Percentiles rank a stretch among this genome's conserved stretches.
Evolutionary conservation across 2,888 invertebrate species (phyloP).

Genomic region (Brachylomia viminalis): DNA sequence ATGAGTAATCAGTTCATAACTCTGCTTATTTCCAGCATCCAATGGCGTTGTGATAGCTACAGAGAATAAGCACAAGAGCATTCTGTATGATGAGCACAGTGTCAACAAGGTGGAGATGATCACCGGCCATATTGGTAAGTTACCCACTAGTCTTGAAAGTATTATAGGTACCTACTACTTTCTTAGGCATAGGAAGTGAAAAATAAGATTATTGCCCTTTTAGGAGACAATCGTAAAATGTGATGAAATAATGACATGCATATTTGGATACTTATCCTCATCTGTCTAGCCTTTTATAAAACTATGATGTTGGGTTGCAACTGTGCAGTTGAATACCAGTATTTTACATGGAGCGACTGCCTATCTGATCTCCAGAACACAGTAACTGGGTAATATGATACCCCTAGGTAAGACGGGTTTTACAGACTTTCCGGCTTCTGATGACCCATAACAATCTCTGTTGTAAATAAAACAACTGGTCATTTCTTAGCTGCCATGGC

Average conservation of each 20-base stretch:
- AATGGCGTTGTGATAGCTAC: conserved; percentile 99
- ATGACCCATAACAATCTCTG: too few species aligned
- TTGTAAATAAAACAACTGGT: too few species aligned
- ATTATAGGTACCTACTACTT: neutral
- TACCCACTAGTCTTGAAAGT: neutral
- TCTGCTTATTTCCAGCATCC: conserved; percentile 92
- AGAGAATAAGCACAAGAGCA: conserved; percentile 99
- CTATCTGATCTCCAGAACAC: too few species aligned
- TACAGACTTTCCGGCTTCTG: too few species aligned
- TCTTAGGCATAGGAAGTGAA: neutral
- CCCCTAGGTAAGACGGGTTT: too few species aligned
- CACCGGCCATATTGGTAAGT: conserved; percentile 93
- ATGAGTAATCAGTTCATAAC: neutral
- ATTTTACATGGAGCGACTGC: too few species aligned
- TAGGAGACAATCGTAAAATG: neutral
- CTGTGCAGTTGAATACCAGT: too few species aligned
- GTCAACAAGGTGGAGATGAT: conserved; percentile 99
- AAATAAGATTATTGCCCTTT: neutral
- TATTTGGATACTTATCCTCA: neutral
- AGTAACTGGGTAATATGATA: too few species aligned
- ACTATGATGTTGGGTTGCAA: too few species aligned
- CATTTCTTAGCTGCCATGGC: too few species aligned
- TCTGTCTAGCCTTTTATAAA: too few species aligned
- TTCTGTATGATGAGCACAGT: conserved; percentile 98
- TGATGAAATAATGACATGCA: neutral